Evolutionary conservation across 1,140 invertebrate genomes (phyloP).

Genomic region (Anoplolepis gracilipes): DNA sequence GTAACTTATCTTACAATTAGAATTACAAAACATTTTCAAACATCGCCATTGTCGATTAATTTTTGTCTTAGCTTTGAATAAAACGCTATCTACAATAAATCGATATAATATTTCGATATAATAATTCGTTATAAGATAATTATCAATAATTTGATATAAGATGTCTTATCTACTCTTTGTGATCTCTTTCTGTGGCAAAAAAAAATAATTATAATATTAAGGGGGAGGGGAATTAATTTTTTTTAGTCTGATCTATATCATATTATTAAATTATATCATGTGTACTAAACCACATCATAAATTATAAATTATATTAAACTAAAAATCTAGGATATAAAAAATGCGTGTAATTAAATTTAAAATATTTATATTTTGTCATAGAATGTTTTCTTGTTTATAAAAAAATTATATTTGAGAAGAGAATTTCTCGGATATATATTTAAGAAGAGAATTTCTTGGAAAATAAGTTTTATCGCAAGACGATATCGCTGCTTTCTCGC

Average conservation of each 20-base stretch:
- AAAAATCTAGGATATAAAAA: neutral
- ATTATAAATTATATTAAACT: too few relatives aligned
- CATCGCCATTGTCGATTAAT: neutral
- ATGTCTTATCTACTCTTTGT: neutral
- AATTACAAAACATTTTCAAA: neutral
- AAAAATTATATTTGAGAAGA: neutral
- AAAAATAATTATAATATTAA: neutral
- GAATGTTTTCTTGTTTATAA: neutral
- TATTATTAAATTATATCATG: too few relatives aligned
- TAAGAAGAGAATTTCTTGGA: neutral
- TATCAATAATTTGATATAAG: neutral
- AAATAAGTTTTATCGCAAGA: neutral
- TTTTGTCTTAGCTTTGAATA: neutral
- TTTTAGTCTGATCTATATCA: neutral
- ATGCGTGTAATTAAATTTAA: neutral
- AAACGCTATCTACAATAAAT: neutral
- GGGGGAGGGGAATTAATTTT: too few relatives aligned
- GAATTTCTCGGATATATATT: neutral
- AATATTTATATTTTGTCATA: neutral
- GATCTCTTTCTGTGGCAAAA: too few relatives aligned
- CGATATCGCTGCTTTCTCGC: neutral
- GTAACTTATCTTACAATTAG: slow-evolving; percentile 6
- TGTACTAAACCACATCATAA: too few relatives aligned
- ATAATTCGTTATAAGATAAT: too few relatives aligned
- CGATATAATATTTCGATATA: slow-evolving; percentile 1